Conservation (phyloP, 2,888 invertebrate genomes). For the Cantharis nigra region DNA sequence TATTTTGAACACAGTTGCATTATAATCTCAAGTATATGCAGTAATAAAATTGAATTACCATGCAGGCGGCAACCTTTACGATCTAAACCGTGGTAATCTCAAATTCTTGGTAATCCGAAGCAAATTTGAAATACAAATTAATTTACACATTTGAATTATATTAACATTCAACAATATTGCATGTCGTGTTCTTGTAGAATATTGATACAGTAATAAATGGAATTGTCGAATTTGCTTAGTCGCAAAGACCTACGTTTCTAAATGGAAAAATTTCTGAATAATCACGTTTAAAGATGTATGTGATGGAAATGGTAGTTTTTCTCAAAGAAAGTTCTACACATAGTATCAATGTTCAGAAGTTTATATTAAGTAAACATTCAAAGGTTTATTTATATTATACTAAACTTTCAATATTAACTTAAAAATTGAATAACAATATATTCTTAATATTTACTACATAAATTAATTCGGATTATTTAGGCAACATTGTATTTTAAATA, state of each 20-base stretch:
- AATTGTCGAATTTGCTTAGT: neutral
- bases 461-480: too few relatives aligned
- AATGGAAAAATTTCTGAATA: neutral
- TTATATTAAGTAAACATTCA: too few relatives aligned
- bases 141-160: neutral
- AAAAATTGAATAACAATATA: too few relatives aligned
- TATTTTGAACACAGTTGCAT: neutral
- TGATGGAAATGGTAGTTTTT: too few relatives aligned
- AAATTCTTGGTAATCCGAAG: neutral
- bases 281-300: neutral
- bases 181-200: neutral
- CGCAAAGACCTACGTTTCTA: neutral
- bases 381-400: too few relatives aligned
- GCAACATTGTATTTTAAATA: too few relatives aligned
- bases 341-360: neutral
- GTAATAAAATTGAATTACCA: neutral
- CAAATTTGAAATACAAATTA: neutral
- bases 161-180: neutral
- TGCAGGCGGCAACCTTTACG: too few relatives aligned
- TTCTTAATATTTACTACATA: too few relatives aligned
- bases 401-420: too few relatives aligned
- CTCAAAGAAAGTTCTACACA: neutral
- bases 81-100: neutral
- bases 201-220: neutral
- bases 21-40: neutral